Conservation (phyloP, 2,888 invertebrate species). For the Drosophila bunnanda region DNA sequence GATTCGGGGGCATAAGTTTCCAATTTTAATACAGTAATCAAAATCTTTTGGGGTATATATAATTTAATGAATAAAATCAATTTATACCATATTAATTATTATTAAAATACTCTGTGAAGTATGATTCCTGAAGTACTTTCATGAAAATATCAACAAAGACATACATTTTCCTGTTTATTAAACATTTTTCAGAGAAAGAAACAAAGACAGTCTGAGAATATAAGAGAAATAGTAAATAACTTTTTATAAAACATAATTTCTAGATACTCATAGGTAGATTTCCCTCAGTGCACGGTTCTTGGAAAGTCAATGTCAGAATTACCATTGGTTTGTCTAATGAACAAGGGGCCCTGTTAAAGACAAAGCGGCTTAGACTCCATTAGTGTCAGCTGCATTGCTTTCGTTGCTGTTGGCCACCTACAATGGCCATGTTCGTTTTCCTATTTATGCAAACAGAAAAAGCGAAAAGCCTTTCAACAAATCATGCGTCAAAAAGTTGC, state of each 20-base stretch:
- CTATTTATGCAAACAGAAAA: conserved; percentile 58
- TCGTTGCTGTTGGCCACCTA: conserved; percentile 36
- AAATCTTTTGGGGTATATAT: no score
- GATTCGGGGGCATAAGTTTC: not conserved
- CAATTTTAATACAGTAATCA: not conserved
- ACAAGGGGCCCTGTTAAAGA: conserved; percentile 18
- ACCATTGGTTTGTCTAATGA: conserved; percentile 9
- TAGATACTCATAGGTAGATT: not conserved
- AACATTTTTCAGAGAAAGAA: not conserved
- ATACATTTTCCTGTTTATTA: not conserved
- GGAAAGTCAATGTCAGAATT: conserved; percentile 24
- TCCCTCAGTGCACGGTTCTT: not conserved
- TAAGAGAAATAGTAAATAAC: not conserved
- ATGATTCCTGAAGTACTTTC: not conserved
- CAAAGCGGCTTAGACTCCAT: conserved; percentile 37
- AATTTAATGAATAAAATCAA: not conserved
- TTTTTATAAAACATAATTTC: not conserved
- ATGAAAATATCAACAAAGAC: not conserved
- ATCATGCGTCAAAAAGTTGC: conserved; percentile 77
- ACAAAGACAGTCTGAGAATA: not conserved
- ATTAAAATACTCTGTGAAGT: not conserved
- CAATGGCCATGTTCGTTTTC: conserved; percentile 57
- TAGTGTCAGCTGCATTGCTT: conserved; percentile 37
- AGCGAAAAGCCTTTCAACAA: conserved; percentile 73
- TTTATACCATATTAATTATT: no score